Base-by-base conservation (phyloP, 2,113 vertebrate species). In the Trogon surrucura region DNA sequence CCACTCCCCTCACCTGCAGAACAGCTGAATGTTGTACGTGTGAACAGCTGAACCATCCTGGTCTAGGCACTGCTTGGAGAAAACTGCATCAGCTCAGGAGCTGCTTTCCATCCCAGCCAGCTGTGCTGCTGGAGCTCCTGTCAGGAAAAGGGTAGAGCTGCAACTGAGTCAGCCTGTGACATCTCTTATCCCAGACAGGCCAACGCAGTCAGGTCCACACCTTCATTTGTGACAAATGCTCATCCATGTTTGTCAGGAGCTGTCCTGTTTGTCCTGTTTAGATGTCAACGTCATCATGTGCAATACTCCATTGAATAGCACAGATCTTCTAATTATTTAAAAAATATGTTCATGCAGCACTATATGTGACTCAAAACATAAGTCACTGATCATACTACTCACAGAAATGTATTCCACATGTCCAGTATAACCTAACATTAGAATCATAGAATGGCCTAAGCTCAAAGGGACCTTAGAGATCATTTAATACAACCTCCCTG, bases 1-100 rank as follows among this genome's bases (percentile, higher is more conserved):
- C 38, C 0, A 0, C n/a, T 73, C 80, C 41, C 38, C 0, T 0
- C 41, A 56, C 45, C 56, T 61, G 41, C 41, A 75, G 13, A 62
- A 38, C 41, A 67, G 26, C 50, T 72, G 60, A 41, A 16, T 1
- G 2, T 44, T 22, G 5, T 11, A 6, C 2, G 5, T 14, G 66
- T 34, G 51, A 85, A 30, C 1, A 4, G 47, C 67, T 57, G 41
- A 69, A 38, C 17, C 15, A 8, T 8, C 57, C 54, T 51, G 19
- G 17, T 5, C 4, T 10, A 23, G 1, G 1, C 26, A 17, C 0
- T 50, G 16, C 77, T 58, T 67, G 8, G 15, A 14, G 19, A 30
- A 72, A 32, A 50, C 5, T 7, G 15, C 0, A 2, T 9, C 32
- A 9, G 2, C 22, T 44, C 11, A 30, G 79, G 53, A 82, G 53